Percentiles rank a stretch among this genome's conserved stretches.
Evolutionary conservation across 2,113 vertebrate species (phyloP).

Genomic region (Perccottus glenii): DNA sequence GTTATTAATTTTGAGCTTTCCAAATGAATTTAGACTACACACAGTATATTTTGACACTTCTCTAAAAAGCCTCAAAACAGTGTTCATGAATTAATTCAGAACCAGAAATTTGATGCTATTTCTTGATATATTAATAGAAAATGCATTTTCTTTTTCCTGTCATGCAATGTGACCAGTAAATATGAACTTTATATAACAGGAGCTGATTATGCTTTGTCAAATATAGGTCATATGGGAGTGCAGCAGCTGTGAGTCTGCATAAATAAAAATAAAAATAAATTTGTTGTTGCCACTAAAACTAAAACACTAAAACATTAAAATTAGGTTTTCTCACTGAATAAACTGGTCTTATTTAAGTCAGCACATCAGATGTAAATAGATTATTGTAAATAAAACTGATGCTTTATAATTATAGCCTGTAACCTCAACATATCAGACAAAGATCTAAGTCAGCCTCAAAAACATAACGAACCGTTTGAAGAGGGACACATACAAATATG

Average conservation of each 20-base stretch:
- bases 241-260: background rate
- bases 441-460: too few relatives aligned
- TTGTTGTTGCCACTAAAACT: background rate
- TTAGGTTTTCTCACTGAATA: background rate
- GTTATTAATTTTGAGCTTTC: too few relatives aligned
- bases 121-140: background rate
- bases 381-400: background rate
- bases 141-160: background rate
- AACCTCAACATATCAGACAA: too few relatives aligned
- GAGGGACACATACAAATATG: too few relatives aligned
- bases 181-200: background rate
- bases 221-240: slow-evolving; percentile 2
- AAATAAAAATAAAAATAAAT: background rate
- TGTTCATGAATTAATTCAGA: background rate
- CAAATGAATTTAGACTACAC: too few relatives aligned
- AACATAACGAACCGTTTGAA: too few relatives aligned
- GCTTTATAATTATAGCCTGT: too few relatives aligned
- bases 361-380: too few relatives aligned
- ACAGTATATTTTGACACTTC: too few relatives aligned
- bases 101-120: background rate
- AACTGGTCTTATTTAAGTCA: background rate
- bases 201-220: background rate
- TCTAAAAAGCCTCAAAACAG: background rate
- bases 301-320: background rate
- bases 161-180: background rate